Evolutionary conservation across 2,113 vertebrate genomes (phyloP).

Genomic region (Gobius niger): DNA sequence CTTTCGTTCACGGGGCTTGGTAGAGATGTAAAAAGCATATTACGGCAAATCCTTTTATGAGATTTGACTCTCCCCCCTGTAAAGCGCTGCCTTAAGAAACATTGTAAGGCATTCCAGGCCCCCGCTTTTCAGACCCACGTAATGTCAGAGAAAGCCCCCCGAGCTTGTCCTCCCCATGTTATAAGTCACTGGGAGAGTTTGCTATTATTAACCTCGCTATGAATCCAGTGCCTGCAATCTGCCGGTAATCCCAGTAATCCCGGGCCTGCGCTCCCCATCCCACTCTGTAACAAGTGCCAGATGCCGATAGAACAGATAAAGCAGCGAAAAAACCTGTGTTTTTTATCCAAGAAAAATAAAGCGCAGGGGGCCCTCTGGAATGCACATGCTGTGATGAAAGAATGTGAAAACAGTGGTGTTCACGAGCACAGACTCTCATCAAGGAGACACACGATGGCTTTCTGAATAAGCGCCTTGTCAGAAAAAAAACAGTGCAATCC

Average conservation of each 20-base stretch:
- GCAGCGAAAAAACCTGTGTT: slow-evolving; percentile 64
- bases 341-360: slow-evolving; percentile 74
- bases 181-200: slow-evolving; percentile 53
- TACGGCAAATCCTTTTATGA: slow-evolving; percentile 7
- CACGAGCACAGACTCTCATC: slow-evolving; percentile 39
- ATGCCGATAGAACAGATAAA: slow-evolving; percentile 76
- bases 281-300: slow-evolving; percentile 73
- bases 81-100: slow-evolving; percentile 26
- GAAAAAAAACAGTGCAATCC: neutral
- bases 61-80: neutral
- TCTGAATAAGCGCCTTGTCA: neutral
- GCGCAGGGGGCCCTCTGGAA: slow-evolving; percentile 57
- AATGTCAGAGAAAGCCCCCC: slow-evolving; percentile 49
- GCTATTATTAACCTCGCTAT: slow-evolving; percentile 69
- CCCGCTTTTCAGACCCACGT: slow-evolving; percentile 37
- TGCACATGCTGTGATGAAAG: slow-evolving; percentile 67
- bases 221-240: slow-evolving; percentile 63
- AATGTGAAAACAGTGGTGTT: slow-evolving; percentile 61
- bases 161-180: slow-evolving; percentile 40
- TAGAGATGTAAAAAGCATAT: slow-evolving; percentile 9
- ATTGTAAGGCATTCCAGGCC: slow-evolving; percentile 28
- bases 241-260: slow-evolving; percentile 76
- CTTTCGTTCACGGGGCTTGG: neutral
- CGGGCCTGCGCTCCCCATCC: slow-evolving; percentile 56
- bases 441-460: slow-evolving; percentile 20